phyloP scores from a whole-genome alignment of 2,888 invertebrate genomes.

The Laspeyria flexula region DNA sequence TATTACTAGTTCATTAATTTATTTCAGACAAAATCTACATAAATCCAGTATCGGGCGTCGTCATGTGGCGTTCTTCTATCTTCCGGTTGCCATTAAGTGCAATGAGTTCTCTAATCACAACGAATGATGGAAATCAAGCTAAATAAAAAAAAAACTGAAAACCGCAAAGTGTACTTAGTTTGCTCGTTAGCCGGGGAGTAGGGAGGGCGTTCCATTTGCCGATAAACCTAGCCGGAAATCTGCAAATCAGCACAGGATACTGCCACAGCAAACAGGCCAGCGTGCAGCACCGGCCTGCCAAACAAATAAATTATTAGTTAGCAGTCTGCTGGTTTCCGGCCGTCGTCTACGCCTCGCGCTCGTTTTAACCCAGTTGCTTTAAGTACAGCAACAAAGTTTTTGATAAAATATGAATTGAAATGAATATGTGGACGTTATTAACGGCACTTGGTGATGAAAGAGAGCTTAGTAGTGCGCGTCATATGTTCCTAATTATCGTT shows the following conservation, averaged over 20 bases:
- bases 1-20: constrained; percentile 52
- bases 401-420: not conserved
- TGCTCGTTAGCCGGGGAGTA: constrained; percentile 54
- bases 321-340: constrained; percentile 57
- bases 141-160: constrained; percentile 36
- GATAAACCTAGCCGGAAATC: constrained; percentile 78
- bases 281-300: constrained; percentile 85
- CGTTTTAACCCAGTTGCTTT: constrained; percentile 12
- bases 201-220: constrained; percentile 68
- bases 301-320: constrained; percentile 81
- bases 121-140: constrained; percentile 29
- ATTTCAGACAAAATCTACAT: constrained; percentile 62
- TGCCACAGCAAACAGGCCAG: constrained; percentile 85
- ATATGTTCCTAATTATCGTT: not conserved
- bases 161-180: constrained; percentile 45
- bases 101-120: constrained; percentile 18
- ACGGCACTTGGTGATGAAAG: not conserved
- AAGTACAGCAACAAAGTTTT: constrained; percentile 3
- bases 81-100: constrained; percentile 18
- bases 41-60: constrained; percentile 57
- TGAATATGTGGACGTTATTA: not conserved
- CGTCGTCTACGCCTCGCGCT: constrained; percentile 43
- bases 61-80: constrained; percentile 42
- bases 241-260: constrained; percentile 84
- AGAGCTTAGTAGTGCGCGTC: not conserved